These are phyloP conservation scores for Anguilla pacifica DNA, from an alignment of 2,797 vertebrate genomes.

Conservation along the genomic window DNA sequence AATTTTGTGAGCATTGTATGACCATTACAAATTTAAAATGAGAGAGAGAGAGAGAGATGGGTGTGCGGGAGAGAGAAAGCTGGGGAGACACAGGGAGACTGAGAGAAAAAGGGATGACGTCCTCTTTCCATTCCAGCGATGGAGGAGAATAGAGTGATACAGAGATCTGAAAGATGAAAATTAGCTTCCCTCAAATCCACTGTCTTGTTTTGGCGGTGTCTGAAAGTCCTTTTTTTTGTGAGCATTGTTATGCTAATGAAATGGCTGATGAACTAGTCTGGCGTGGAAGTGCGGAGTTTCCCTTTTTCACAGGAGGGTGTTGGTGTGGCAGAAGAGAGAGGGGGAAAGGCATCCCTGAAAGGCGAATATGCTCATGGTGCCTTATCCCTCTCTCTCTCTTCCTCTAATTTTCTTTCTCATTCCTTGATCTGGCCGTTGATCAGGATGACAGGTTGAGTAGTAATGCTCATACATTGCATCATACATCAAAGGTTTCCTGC, in stretches of 20 bases:
- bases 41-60: constrained; percentile 64
- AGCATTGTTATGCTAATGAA: constrained; percentile 76
- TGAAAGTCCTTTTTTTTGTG: constrained; percentile 67
- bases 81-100: constrained; percentile 62
- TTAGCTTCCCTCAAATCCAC: constrained; percentile 69
- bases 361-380: neutral
- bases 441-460: too few relatives aligned
- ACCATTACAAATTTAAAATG: too few relatives aligned
- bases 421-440: too few relatives aligned
- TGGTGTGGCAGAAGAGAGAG: constrained; percentile 21
- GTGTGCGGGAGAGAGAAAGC: constrained; percentile 60
- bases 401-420: neutral
- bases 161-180: constrained; percentile 73
- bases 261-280: constrained; percentile 65
- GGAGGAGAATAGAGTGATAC: constrained; percentile 66
- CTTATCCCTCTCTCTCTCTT: neutral
- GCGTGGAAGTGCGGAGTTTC: constrained; percentile 50
- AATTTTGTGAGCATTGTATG: too few relatives aligned
- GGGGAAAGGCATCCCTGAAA: constrained; percentile 17
- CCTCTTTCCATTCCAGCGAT: constrained; percentile 70
- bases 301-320: constrained; percentile 52
- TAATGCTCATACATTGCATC: too few relatives aligned
- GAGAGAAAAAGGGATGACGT: constrained; percentile 59
- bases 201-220: constrained; percentile 68
- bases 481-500: too few relatives aligned